These are phyloP conservation scores for Oryzias dopingdopingensis DNA, from an alignment of 2,797 vertebrate genomes.

Conservation along the genomic window DNA sequence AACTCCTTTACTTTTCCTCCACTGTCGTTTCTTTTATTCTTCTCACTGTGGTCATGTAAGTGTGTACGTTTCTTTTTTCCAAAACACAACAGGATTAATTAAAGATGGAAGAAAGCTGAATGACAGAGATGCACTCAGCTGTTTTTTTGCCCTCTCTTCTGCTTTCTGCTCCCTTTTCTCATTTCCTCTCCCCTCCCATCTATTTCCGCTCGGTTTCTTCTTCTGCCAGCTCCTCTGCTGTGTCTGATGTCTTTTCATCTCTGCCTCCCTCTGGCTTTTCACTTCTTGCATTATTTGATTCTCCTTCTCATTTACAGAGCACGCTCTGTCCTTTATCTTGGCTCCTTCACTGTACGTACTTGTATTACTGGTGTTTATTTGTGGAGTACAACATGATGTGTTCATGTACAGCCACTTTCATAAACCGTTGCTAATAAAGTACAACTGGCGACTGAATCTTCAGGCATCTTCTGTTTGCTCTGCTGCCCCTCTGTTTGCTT, in stretches of 20 bases:
- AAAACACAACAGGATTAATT: neutral
- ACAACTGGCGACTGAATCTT: neutral
- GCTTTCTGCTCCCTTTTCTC: neutral
- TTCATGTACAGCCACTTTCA: too few species aligned
- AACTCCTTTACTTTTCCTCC: neutral
- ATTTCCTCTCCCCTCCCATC: neutral
- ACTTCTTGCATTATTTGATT: neutral
- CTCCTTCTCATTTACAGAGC: slow-evolving; percentile 2
- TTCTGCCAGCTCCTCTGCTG: neutral
- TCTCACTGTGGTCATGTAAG: neutral
- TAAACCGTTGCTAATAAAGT: too few species aligned
- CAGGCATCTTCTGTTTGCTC: slow-evolving; percentile 23
- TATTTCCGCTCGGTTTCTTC: neutral
- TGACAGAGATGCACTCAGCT: too few species aligned
- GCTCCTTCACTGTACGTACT: too few species aligned
- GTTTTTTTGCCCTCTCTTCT: neutral
- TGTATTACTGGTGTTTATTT: too few species aligned
- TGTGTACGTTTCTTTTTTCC: fast-evolving
- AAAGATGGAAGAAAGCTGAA: neutral
- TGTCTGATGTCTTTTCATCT: neutral
- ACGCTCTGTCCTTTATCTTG: too few species aligned
- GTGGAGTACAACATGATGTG: too few species aligned
- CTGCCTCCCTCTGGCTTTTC: neutral
- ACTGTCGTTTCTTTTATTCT: neutral
- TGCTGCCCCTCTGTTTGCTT: slow-evolving; percentile 28